These are phyloP conservation scores for Cyanoramphus novaezelandiae DNA, from an alignment of 2,113 vertebrate species.

Conservation along the genomic window DNA sequence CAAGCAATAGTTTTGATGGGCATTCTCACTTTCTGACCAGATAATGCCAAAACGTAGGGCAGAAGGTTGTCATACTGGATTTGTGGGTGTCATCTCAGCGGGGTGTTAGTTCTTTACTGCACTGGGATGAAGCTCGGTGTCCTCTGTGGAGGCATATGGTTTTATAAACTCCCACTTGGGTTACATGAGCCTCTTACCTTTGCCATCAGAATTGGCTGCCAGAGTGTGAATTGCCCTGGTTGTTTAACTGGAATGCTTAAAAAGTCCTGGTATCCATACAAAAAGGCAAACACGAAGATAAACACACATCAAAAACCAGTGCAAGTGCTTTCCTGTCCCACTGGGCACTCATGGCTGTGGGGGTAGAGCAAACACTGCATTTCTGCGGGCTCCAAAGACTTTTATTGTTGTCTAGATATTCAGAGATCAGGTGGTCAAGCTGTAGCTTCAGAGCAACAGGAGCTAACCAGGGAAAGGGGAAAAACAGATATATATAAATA, in stretches of 20 bases:
- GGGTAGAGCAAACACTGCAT: rapidly evolving
- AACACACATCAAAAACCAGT: not conserved
- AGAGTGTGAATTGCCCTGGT: not conserved
- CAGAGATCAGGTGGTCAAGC: not conserved
- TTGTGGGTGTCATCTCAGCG: not conserved
- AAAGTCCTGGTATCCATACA: not conserved
- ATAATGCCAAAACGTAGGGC: not conserved
- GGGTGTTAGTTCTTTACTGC: not conserved
- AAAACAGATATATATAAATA: not conserved
- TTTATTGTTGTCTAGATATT: not conserved
- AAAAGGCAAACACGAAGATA: not conserved
- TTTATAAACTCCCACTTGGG: not conserved
- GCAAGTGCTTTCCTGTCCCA: rapidly evolving
- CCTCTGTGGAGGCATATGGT: not conserved
- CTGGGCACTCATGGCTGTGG: rapidly evolving
- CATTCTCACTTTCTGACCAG: not conserved
- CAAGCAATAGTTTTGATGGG: not conserved
- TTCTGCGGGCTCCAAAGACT: not conserved
- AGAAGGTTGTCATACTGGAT: not conserved
- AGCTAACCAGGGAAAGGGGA: not conserved
- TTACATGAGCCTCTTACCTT: not conserved
- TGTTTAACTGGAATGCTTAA: not conserved
- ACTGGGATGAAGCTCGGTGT: not conserved
- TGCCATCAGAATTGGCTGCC: not conserved
- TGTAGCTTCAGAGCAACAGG: not conserved